Percentiles rank a stretch among this genome's conserved stretches.
Conservation (phyloP, 2,888 invertebrate species). For the Octodonta nipae region DNA sequence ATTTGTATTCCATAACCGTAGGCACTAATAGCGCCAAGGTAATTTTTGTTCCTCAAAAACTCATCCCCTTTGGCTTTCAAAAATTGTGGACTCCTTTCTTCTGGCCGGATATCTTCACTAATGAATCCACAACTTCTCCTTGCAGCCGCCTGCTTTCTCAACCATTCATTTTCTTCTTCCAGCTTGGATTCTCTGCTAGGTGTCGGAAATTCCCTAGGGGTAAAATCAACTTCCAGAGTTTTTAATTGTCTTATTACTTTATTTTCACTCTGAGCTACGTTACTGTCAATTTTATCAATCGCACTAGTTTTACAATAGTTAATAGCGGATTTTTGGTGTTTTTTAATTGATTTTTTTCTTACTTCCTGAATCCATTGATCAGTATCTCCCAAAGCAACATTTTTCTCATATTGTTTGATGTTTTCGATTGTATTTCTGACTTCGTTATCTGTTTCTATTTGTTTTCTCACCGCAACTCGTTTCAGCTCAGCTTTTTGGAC, state of each 20-base stretch:
- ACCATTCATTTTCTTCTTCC: constrained; percentile 65
- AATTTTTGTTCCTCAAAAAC: constrained; percentile 62
- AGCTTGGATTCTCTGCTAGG: constrained; percentile 63
- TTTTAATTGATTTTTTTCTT: background rate
- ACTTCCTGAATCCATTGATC: constrained; percentile 1
- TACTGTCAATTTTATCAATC: background rate
- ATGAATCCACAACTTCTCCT: constrained; percentile 55
- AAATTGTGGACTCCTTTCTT: constrained; percentile 73
- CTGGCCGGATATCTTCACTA: constrained; percentile 57
- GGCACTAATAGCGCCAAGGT: constrained; percentile 67
- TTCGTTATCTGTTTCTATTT: constrained; percentile 45
- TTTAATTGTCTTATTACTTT: too few species aligned
- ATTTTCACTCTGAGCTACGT: too few species aligned
- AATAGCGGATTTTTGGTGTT: background rate
- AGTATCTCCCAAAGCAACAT: constrained; percentile 47
- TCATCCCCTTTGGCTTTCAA: constrained; percentile 69
- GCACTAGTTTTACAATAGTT: background rate
- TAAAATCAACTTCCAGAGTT: constrained; percentile 54
- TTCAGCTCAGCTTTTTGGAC: constrained; percentile 43
- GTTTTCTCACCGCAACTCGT: constrained; percentile 45
- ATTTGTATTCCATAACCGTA: constrained; percentile 66
- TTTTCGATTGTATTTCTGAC: constrained; percentile 49
- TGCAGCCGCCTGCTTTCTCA: constrained; percentile 63
- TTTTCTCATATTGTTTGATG: constrained; percentile 47
- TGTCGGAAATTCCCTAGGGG: constrained; percentile 65